Evolutionary conservation across 1,140 invertebrate species (phyloP).

Genomic region (Drosophila mayri): DNA sequence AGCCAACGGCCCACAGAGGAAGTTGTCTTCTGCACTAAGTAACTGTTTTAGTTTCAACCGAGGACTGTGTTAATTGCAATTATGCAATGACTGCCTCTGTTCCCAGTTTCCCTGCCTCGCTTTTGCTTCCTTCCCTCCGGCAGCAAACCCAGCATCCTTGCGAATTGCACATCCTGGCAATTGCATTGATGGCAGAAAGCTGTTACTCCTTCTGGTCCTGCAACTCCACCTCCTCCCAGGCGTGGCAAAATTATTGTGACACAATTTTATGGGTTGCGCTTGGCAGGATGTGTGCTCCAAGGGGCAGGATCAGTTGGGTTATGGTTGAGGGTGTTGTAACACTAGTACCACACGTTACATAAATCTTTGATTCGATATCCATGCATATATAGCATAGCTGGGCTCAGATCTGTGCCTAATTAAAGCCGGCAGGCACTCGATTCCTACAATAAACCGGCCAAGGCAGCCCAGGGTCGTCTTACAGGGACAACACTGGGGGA

Average conservation of each 20-base stretch:
- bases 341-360: slow-evolving; percentile 32
- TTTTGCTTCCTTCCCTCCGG: background rate
- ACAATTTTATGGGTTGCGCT: slow-evolving; percentile 77
- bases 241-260: slow-evolving; percentile 79
- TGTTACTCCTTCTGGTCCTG: slow-evolving; percentile 1
- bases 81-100: slow-evolving; percentile 65
- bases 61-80: slow-evolving; percentile 77
- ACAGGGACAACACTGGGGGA: slow-evolving; percentile 19
- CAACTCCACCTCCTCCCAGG: slow-evolving; percentile 27
- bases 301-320: background rate
- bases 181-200: slow-evolving; percentile 62
- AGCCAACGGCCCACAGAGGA: slow-evolving; percentile 41
- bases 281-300: slow-evolving; percentile 40
- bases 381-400: slow-evolving; percentile 10
- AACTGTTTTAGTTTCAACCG: slow-evolving; percentile 62
- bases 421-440: slow-evolving; percentile 22
- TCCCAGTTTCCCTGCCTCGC: background rate
- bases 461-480: slow-evolving; percentile 15
- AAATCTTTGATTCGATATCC: slow-evolving; percentile 44
- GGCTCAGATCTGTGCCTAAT: slow-evolving; percentile 22
- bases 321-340: slow-evolving; percentile 3
- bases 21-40: slow-evolving; percentile 64
- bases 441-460: slow-evolving; percentile 3
- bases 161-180: slow-evolving; percentile 70
- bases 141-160: slow-evolving; percentile 43